Evolutionary conservation across 2,888 invertebrate species (phyloP), one percentile per base, ranked within the genome.

Genomic region (Leucozona laternaria): DNA sequence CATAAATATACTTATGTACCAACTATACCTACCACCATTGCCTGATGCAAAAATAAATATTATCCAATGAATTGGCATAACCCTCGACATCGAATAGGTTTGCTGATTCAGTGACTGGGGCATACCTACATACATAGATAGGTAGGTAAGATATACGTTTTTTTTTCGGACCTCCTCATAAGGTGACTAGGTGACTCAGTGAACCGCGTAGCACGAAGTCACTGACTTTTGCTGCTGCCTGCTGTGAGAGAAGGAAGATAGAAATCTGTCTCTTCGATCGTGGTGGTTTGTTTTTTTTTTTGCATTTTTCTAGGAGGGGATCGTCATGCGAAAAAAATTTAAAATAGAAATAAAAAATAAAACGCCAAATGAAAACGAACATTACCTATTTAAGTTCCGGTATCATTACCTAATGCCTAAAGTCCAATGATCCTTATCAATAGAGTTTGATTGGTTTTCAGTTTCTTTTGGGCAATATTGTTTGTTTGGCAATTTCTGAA

Each of bases 61-160:
- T 78, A 57, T 62, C 79, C 75, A 85, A 77, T 85, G 80, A 85
- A 85, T 85, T 77, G 84, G 76, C 76, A 79, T 85, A 85, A 85
- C 80, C 84, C 76, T 72, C 76, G 80, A 80, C 76, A 76, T 62
- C 45, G 72, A 80, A 85, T n/a, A n/a, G n/a, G 66, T 66, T 79
- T 50, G 75, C 50, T 17, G 45, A 45, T 45, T 64, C 28, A n/a
- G 28, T n/a, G 53, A 20, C 68, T 50, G n/a, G 11, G 15, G 13
- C n/a, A n/a, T 20, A 48, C 17, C 5, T 57, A 28, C 4, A 6
- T 1, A 0, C 15, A 6, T 17, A 45, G 4, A 0, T 55, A 25
- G 4, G 1, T 2, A 0, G 11, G 2, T 53, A 37, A n/a, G n/a
- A n/a, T n/a, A 31, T 31, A 31, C 31, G 28, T 28, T 5, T 31